phyloP scores from a whole-genome alignment of 2,888 invertebrate species.

The Ptilodon capucinus region DNA sequence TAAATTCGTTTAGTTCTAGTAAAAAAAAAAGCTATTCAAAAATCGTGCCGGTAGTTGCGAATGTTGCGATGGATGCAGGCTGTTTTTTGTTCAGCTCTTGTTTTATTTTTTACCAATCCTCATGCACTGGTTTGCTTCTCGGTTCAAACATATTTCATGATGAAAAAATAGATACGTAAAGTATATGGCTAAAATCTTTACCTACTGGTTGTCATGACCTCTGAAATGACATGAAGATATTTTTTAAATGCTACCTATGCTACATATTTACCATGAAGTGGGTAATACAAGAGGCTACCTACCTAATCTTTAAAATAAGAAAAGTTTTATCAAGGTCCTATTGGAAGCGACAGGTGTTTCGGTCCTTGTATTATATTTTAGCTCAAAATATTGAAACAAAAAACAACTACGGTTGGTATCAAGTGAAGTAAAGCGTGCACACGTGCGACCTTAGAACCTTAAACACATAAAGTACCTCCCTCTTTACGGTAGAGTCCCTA shows the following conservation, averaged over 20 bases:
- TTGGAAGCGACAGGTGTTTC: not conserved
- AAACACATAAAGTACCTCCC: conserved; percentile 10
- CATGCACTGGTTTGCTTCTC: too few relatives aligned
- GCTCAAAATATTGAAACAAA: conserved; percentile 7
- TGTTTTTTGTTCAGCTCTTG: too few relatives aligned
- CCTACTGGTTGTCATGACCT: too few relatives aligned
- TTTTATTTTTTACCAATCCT: not conserved
- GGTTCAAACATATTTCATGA: too few relatives aligned
- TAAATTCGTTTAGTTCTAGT: too few relatives aligned
- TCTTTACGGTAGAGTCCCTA: conserved; percentile 33
- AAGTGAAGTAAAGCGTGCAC: conserved; percentile 11
- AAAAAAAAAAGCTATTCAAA: too few relatives aligned
- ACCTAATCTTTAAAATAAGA: not conserved
- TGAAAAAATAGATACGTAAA: too few relatives aligned
- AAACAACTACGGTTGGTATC: conserved; percentile 6
- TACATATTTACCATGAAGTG: too few relatives aligned
- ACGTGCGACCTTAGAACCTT: conserved; percentile 13
- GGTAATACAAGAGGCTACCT: not conserved
- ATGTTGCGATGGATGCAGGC: not conserved
- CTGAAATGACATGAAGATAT: too few relatives aligned
- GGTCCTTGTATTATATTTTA: conserved; percentile 7
- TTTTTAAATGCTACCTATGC: too few relatives aligned
- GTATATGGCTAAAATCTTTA: too few relatives aligned
- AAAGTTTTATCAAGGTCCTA: not conserved
- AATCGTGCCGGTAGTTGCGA: not conserved